These are phyloP conservation scores for Neomonachus schauinslandi DNA, from an alignment of 2,113 vertebrate species.

Conservation along the genomic window DNA sequence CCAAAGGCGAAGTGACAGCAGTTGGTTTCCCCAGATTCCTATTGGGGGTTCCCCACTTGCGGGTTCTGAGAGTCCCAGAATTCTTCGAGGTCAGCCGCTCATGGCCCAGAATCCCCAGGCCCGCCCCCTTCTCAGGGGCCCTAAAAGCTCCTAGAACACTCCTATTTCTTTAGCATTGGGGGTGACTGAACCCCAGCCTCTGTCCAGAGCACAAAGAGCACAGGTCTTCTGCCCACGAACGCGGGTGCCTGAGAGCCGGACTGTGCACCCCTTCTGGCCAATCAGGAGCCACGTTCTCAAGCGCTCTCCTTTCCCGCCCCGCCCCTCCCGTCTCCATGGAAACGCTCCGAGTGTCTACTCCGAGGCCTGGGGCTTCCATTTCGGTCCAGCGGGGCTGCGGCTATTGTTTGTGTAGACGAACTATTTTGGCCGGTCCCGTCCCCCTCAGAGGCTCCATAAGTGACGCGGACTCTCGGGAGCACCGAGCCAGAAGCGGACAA, in stretches of 20 bases:
- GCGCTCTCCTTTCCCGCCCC: not conserved
- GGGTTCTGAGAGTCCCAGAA: not conserved
- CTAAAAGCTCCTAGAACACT: not conserved
- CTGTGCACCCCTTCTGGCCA: not conserved
- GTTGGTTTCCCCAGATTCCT: not conserved
- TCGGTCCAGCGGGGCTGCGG: not conserved
- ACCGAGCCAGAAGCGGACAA: not conserved
- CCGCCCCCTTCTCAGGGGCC: too few species aligned
- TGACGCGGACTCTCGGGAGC: not conserved
- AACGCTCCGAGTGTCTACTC: not conserved
- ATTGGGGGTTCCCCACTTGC: not conserved
- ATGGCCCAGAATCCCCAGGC: not conserved
- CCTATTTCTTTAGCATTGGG: fast-evolving
- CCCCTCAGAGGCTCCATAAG: not conserved
- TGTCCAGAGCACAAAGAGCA: fast-evolving
- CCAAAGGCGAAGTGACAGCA: not conserved
- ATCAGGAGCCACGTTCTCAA: not conserved
- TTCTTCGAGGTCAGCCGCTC: not conserved
- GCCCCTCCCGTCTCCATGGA: constrained; percentile 34
- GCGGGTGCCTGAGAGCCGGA: fast-evolving
- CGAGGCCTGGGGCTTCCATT: not conserved
- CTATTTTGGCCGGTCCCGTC: fast-evolving
- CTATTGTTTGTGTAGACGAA: not conserved
- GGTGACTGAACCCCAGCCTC: fast-evolving
- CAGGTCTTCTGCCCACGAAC: fast-evolving